Evolutionary conservation across 2,888 invertebrate genomes (phyloP).

Genomic region (Agrotis ipsilon): DNA sequence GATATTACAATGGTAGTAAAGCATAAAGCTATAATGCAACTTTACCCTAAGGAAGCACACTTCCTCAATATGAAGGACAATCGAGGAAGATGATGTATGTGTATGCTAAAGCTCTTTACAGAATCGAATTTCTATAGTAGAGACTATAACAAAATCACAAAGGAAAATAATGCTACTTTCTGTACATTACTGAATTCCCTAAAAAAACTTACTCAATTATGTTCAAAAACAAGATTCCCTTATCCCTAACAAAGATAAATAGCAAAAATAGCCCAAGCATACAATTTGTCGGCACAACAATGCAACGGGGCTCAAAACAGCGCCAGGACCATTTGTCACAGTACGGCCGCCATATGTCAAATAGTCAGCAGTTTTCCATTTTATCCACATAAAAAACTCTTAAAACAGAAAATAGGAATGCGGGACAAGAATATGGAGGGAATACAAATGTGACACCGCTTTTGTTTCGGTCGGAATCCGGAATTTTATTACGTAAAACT

Average conservation of each 20-base stretch:
- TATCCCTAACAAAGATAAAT: conserved; percentile 29
- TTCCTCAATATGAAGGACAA: no score
- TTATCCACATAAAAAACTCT: conserved; percentile 60
- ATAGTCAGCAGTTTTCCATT: conserved; percentile 60
- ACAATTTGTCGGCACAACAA: conserved; percentile 44
- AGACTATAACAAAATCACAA: no score
- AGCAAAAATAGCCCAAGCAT: conserved; percentile 38
- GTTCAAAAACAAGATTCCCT: background rate
- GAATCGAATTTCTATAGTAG: no score
- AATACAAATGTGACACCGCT: conserved; percentile 34
- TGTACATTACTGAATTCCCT: background rate
- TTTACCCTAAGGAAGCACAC: no score
- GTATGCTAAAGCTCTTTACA: no score
- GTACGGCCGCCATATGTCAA: conserved; percentile 54
- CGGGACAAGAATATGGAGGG: conserved; percentile 48
- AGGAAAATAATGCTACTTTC: no score
- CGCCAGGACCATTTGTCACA: conserved; percentile 49
- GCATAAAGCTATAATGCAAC: no score
- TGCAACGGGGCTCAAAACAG: conserved; percentile 50
- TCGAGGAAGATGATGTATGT: no score
- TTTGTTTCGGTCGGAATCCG: conserved; percentile 1
- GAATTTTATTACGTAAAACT: conserved; percentile 25
- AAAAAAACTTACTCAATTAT: no score
- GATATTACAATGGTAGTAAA: no score
- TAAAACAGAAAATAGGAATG: conserved; percentile 47